phyloP scores from a whole-genome alignment of 2,797 vertebrate genomes.

The Dallia pectoralis region DNA sequence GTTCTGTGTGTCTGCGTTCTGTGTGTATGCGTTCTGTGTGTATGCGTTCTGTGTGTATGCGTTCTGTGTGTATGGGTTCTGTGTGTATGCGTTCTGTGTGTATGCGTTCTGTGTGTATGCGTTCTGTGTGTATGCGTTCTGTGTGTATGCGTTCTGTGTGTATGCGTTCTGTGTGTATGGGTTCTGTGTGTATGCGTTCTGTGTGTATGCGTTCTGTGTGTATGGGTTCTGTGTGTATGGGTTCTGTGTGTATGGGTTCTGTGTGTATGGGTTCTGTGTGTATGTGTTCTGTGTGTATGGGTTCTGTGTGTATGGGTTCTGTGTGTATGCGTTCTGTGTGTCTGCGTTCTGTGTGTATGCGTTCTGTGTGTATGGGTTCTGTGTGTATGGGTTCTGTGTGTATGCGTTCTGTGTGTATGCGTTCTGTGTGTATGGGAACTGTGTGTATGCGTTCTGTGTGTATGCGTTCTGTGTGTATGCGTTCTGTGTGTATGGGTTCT shows the following conservation, averaged over 20 bases:
- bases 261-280: not conserved
- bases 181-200: not conserved
- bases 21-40: too few species aligned
- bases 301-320: not conserved
- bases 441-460: not conserved
- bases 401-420: not conserved
- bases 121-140: not conserved
- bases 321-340: too few species aligned
- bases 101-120: not conserved
- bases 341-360: not conserved
- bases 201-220: constrained; percentile 4
- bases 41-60: too few species aligned
- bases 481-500: not conserved
- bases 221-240: not conserved
- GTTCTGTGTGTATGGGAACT: not conserved
- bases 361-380: not conserved
- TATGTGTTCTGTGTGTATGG: not conserved
- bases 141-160: too few species aligned
- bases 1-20: not conserved
- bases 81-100: not conserved
- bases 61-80: too few species aligned
- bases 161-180: too few species aligned
- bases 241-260: not conserved
- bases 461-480: not conserved
- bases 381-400: not conserved